phyloP scores from a whole-genome alignment of 2,113 vertebrate genomes.

The Lipophrys pholis region DNA sequence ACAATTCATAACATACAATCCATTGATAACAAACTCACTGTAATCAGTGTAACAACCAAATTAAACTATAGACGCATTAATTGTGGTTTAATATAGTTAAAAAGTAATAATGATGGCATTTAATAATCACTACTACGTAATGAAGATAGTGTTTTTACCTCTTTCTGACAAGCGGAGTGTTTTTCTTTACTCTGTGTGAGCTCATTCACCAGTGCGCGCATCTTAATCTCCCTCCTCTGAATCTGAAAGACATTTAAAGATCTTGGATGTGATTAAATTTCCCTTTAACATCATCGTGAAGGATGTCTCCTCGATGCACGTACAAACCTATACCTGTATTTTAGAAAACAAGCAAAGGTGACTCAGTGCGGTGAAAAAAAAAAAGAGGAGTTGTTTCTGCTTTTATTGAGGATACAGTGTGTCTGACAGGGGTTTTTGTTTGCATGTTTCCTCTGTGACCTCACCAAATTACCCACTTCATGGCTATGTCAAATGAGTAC shows the following conservation, averaged over 20 bases:
- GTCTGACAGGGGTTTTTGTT: constrained; percentile 59
- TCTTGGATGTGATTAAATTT: not conserved
- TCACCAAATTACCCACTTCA: constrained; percentile 78
- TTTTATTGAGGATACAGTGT: constrained; percentile 45
- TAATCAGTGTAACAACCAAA: no score
- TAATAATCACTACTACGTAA: not conserved
- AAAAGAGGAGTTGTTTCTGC: constrained; percentile 58
- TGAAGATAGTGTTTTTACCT: constrained; percentile 48
- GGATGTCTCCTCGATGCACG: constrained; percentile 3
- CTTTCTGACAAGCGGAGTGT: constrained; percentile 54
- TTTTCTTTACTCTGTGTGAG: constrained; percentile 60
- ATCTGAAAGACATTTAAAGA: constrained; percentile 65
- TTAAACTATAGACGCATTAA: no score
- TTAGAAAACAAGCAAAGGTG: constrained; percentile 17
- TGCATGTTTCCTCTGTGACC: constrained; percentile 73
- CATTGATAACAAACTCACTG: not conserved
- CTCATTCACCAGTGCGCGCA: constrained; percentile 61
- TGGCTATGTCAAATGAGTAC: constrained; percentile 35
- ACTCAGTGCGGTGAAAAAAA: constrained; percentile 17
- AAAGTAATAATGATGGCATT: no score
- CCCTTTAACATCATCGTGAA: not conserved
- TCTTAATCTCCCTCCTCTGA: constrained; percentile 68
- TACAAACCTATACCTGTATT: not conserved
- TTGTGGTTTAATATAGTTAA: no score
- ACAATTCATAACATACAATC: not conserved